Conservation (phyloP, 2,113 vertebrate genomes). For the Rhegmatorhina hoffmannsi region DNA sequence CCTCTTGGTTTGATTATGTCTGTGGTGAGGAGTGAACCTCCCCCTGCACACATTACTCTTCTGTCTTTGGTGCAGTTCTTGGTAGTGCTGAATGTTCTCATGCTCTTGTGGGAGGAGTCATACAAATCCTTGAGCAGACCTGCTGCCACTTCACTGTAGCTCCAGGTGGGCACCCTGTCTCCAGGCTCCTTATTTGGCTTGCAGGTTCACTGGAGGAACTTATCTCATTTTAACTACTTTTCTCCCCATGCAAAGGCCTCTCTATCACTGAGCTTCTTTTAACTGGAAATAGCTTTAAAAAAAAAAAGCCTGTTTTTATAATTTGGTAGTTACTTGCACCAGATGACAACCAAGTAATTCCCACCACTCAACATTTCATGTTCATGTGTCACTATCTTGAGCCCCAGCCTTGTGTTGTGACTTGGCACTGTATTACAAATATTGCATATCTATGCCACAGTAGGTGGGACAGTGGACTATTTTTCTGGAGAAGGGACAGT, state of each 20-base stretch:
- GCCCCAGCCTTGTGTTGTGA: conserved; percentile 6
- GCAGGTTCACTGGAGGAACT: not conserved
- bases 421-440: conserved; percentile 20
- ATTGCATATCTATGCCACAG: not conserved
- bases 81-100: not conserved
- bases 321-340: conserved; percentile 23
- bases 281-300: conserved; percentile 24
- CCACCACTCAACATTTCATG: not conserved
- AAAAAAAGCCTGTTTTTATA: not conserved
- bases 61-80: not conserved
- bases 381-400: conserved; percentile 33
- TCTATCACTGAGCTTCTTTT: not conserved
- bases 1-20: not conserved
- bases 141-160: not conserved
- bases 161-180: not conserved
- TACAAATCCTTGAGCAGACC: not conserved
- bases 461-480: not conserved
- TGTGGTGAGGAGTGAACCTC: not conserved
- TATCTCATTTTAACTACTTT: not conserved
- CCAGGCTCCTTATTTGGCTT: not conserved
- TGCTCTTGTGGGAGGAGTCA: not conserved
- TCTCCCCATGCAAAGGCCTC: not conserved
- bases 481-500: not conserved
- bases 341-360: conserved; percentile 8
- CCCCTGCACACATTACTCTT: not conserved